Percentiles rank a stretch among this genome's conserved stretches.
Evolutionary conservation across 2,113 vertebrate genomes (phyloP).

Genomic region (Thryonomys swinderianus): DNA sequence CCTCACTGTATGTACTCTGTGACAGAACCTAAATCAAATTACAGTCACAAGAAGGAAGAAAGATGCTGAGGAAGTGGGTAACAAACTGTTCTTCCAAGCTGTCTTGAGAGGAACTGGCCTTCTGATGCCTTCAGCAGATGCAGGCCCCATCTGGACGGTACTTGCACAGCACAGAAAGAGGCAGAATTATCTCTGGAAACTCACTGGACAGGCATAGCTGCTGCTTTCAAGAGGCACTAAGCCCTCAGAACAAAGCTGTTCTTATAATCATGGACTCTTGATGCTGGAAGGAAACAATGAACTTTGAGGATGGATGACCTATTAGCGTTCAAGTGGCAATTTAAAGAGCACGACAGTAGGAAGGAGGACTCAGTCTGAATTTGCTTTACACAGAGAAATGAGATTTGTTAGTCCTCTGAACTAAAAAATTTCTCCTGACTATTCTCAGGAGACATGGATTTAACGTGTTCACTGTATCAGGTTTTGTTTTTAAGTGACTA

Average conservation of each 20-base stretch:
- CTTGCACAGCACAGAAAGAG: conserved; percentile 8
- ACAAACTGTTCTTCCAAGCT: conserved; percentile 58
- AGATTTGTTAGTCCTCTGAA: conserved; percentile 36
- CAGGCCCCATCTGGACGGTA: conserved; percentile 62
- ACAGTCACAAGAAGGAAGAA: conserved; percentile 41
- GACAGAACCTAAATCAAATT: conserved; percentile 71
- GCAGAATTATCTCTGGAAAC: conserved; percentile 40
- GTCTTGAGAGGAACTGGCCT: conserved; percentile 72
- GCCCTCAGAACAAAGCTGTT: not conserved
- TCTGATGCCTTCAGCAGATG: conserved; percentile 75
- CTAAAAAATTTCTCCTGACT: conserved; percentile 23
- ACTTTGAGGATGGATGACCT: not conserved
- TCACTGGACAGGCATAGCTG: not conserved
- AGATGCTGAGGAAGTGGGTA: conserved; percentile 20
- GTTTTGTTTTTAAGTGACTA: conserved; percentile 30
- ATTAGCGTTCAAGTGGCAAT: conserved; percentile 26
- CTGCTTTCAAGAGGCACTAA: not conserved
- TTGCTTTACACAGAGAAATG: not conserved
- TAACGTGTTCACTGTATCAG: not conserved
- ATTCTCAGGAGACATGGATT: conserved; percentile 49
- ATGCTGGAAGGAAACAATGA: conserved; percentile 26
- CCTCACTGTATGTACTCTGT: conserved; percentile 41
- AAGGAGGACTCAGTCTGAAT: not conserved
- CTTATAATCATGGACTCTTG: not conserved
- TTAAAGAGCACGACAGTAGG: not conserved